Percentiles rank a stretch among this genome's conserved stretches.
Conservation (phyloP, 2,797 vertebrate genomes). For the Clarias fuscus region DNA sequence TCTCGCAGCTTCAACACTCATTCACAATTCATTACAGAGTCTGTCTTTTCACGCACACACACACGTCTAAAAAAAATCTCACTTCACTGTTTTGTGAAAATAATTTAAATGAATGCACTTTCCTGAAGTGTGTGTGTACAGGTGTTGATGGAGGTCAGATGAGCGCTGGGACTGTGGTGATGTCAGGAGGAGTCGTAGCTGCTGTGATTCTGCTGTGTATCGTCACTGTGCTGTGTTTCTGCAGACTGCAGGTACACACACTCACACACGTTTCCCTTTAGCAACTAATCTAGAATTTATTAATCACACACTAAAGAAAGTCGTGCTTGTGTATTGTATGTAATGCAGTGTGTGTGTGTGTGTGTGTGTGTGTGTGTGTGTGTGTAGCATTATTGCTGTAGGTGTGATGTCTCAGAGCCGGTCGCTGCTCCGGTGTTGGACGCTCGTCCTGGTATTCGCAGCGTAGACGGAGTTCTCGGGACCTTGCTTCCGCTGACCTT, state of each 20-base stretch:
- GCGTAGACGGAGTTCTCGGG: conserved; percentile 78
- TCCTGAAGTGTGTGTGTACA: conserved; percentile 7
- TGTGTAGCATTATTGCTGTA: conserved; percentile 99
- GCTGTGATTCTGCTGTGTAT: conserved; percentile 97
- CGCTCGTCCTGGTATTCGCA: conserved; percentile 77
- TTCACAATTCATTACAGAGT: conserved; percentile 62
- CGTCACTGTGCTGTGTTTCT: conserved; percentile 97
- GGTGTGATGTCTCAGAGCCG: conserved; percentile 83
- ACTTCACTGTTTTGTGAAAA: not conserved
- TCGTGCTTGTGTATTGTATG: not conserved
- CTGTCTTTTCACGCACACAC: not conserved
- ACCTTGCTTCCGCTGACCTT: conserved; percentile 58
- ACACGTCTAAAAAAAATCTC: not conserved
- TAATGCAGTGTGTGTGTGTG: not conserved
- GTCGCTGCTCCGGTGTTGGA: conserved; percentile 72
- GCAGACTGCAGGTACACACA: conserved; percentile 88
- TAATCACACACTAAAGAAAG: not conserved
- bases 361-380: too few relatives aligned
- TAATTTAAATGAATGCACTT: not conserved
- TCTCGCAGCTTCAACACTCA: conserved; percentile 45
- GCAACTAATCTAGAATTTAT: too few relatives aligned
- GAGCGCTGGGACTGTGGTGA: conserved; percentile 99
- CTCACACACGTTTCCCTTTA: not conserved
- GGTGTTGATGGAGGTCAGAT: conserved; percentile 92
- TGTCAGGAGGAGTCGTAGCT: conserved; percentile 91